Base-by-base conservation (phyloP, 1,140 invertebrate species). In the Meloidogyne floridensis region DNA sequence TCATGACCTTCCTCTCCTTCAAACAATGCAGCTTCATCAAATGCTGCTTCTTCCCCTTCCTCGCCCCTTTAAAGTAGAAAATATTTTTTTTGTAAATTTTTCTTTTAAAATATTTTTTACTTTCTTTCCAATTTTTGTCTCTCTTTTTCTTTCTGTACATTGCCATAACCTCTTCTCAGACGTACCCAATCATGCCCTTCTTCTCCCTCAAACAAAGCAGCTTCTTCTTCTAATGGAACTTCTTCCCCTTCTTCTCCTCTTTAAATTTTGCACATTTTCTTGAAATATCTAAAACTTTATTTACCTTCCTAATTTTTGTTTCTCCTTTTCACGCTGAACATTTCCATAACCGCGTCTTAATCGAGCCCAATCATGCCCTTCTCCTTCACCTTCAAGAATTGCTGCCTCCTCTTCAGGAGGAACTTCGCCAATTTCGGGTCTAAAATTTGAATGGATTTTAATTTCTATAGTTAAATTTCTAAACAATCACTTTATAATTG, bases 321-420 rank as follows among this genome's bases (percentile, higher is more conserved):
- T 18, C n/a, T 77, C 75, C 15, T 77, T 77, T 18, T 77, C 75
- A 1, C n/a, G 11, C n/a, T 82, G 11, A 69, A 83, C 20, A 56
- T 43, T 42, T 72, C 20, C 72, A 53, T 79, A 54, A 20, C 77
- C 59, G 15, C 56, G 51, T 79, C 72, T 47, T 71, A 13, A 56
- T 51, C 51, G 71, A 11, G 51, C 75, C 56, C 53, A 69, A 53
- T 69, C 69, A 56, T 42, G 75, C n/a, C 43, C 75, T 56, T 54
- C 75, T 15, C 11, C 53, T 56, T 53, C 72, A 18, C 53, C 77
- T 54, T 32, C 53, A 69, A 42, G 42, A 51, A 72, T 51, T 71
- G 10, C 77, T 51, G 65, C 65, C n/a, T 74, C 53, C 8, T 47
- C 72, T 79, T 65, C 59, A 65, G 59, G 59, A n/a, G 4, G 4